These are phyloP conservation scores for Varecia variegata DNA, from an alignment of 2,797 vertebrate genomes.

Conservation along the genomic window DNA sequence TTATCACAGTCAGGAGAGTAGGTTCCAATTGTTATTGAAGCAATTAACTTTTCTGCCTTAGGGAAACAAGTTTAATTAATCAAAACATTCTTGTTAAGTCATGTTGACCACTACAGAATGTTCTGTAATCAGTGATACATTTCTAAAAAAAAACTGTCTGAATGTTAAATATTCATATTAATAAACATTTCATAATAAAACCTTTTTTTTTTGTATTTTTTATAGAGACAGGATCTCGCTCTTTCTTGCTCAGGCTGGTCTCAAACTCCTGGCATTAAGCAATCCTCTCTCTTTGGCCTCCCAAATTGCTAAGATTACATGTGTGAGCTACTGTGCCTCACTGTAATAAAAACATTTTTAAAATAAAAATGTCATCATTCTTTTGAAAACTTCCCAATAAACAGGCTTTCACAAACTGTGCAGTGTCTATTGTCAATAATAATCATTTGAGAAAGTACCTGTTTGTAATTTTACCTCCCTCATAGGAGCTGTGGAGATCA, in stretches of 20 bases:
- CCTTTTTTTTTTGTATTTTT: not conserved
- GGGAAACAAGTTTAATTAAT: constrained; percentile 67
- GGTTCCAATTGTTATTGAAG: constrained; percentile 57
- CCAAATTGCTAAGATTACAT: not conserved
- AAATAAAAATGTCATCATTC: not conserved
- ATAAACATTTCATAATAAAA: not conserved
- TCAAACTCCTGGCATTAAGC: not conserved
- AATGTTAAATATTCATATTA: not conserved
- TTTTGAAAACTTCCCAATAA: not conserved
- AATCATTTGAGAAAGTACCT: not conserved
- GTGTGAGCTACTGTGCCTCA: not conserved
- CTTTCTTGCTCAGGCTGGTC: not conserved
- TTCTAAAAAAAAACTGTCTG: not conserved
- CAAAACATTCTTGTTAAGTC: constrained; percentile 63
- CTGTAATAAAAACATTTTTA: not conserved
- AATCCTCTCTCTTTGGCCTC: not conserved
- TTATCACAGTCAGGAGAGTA: constrained; percentile 32
- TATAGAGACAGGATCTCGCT: not conserved
- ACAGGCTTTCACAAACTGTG: not conserved
- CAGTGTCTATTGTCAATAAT: not conserved
- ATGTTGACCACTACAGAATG: constrained; percentile 53
- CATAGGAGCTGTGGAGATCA: not conserved
- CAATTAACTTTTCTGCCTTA: constrained; percentile 63
- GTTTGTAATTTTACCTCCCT: not conserved
- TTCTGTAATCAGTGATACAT: not conserved